Evolutionary conservation across 2,113 vertebrate species (phyloP), one percentile per base, ranked within the genome.

Genomic region (Desmodus rotundus): DNA sequence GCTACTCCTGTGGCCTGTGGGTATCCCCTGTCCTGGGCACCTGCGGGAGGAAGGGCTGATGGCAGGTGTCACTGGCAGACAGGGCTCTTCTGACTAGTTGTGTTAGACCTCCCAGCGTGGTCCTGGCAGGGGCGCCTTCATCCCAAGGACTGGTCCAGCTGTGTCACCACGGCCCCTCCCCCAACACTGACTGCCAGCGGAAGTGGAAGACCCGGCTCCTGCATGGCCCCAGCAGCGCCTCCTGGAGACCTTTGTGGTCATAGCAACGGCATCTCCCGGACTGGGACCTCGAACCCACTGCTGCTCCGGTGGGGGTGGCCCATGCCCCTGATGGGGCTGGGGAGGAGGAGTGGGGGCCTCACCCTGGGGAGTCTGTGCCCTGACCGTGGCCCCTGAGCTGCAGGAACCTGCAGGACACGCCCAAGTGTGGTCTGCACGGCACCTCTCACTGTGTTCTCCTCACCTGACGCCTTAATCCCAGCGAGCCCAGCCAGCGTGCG

Each of bases 381-480:
- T 41, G 56, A 19, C 43, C 50, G 0, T 41, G 45, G n/a, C 58
- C 54, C 52, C 47, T 38, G 56, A 19, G 61, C 33, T 7, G 11
- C 2, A 0, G 2, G 47, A 33, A 38, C 50, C 72, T 65, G 15
- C 15, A 4, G 12, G 31, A 33, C 13, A 0, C 6, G 2, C 56
- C 50, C 17, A 0, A 0, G 92, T 54, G 81, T 87, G 73, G 94
- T 91, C 96, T 95, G 86, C 96, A 96, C 41, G 8, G 91, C 92
- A 82, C 97, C 83, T 98, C 80, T 97, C 98, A 97, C 97, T 97
- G 93, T 97, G 87, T 97, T 97, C 97, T 97, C 97, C 96, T 97
- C 98, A 98, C 98, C 98, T 88, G 93, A 98, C 97, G 98, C 98
- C 98, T 99, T 99, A 98, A 98, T 93, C 98, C 97, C 97, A 72